These are phyloP conservation scores for Tympanuchus pallidicinctus DNA, from an alignment of 2,113 vertebrate species.

Conservation along the genomic window DNA sequence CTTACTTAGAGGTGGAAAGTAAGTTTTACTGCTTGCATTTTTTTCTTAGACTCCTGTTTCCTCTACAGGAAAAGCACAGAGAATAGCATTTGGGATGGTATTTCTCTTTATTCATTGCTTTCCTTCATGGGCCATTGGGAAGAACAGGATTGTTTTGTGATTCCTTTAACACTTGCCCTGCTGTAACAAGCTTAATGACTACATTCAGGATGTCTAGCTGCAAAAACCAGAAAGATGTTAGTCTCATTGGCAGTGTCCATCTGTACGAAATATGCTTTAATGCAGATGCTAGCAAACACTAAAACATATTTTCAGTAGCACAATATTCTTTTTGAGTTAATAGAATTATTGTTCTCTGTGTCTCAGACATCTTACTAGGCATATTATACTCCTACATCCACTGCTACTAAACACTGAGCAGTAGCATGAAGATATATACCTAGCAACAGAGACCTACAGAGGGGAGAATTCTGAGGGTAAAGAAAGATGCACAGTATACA, in stretches of 20 bases:
- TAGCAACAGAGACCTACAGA: background rate
- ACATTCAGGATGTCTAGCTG: background rate
- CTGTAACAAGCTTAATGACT: background rate
- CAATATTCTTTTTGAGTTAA: background rate
- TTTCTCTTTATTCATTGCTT: background rate
- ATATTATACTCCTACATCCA: background rate
- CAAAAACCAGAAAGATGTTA: background rate
- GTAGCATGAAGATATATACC: background rate
- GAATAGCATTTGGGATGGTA: background rate
- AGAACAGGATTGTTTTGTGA: background rate
- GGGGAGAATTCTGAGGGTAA: background rate
- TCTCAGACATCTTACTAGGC: background rate
- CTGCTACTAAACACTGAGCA: background rate
- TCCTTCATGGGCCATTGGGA: background rate
- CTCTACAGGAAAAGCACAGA: background rate
- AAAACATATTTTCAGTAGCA: background rate
- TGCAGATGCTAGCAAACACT: background rate
- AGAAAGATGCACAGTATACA: background rate
- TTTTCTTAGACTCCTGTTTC: background rate
- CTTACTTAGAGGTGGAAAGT: background rate
- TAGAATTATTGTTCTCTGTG: rapidly evolving
- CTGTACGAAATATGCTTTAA: background rate
- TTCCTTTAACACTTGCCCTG: background rate
- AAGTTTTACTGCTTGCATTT: background rate
- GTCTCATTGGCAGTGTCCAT: background rate